Evolutionary conservation across 2,888 invertebrate species (phyloP).

Genomic region (Anthrax anthrax): DNA sequence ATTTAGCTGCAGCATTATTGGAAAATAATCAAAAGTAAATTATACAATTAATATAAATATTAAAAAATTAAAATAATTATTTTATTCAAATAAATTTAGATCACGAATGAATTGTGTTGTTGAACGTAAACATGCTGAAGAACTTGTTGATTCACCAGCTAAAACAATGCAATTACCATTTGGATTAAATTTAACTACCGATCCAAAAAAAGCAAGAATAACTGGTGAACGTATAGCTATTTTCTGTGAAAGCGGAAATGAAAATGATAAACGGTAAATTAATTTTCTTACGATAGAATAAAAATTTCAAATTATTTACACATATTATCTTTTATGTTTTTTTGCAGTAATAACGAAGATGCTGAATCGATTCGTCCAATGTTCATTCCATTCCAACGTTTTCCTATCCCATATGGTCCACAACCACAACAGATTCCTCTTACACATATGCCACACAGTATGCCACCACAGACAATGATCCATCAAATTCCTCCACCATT

Average conservation of each 20-base stretch:
- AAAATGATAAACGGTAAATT: conserved; percentile 13
- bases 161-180: conserved; percentile 49
- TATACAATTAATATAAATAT: not conserved
- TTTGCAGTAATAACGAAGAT: conserved; percentile 19
- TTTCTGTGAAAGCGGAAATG: conserved; percentile 65
- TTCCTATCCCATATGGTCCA: conserved; percentile 37
- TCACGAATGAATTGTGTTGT: conserved; percentile 85
- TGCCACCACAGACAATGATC: conserved; percentile 23
- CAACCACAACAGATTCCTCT: conserved; percentile 41
- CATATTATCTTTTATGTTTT: not conserved
- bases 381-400: conserved; percentile 33
- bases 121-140: conserved; percentile 70
- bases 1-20: conserved; percentile 59
- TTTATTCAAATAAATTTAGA: conserved; percentile 28
- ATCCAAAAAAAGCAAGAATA: conserved; percentile 54
- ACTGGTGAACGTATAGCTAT: conserved; percentile 80
- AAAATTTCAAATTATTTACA: too few relatives aligned
- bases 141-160: conserved; percentile 62
- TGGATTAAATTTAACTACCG: conserved; percentile 52
- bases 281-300: not conserved
- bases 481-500: conserved; percentile 16
- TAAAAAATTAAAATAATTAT: not conserved
- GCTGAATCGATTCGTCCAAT: conserved; percentile 32
- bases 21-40: conserved; percentile 51
- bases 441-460: conserved; percentile 36